Conservation (phyloP, 2,113 vertebrate genomes). For the Rhagologus leucostigma region DNA sequence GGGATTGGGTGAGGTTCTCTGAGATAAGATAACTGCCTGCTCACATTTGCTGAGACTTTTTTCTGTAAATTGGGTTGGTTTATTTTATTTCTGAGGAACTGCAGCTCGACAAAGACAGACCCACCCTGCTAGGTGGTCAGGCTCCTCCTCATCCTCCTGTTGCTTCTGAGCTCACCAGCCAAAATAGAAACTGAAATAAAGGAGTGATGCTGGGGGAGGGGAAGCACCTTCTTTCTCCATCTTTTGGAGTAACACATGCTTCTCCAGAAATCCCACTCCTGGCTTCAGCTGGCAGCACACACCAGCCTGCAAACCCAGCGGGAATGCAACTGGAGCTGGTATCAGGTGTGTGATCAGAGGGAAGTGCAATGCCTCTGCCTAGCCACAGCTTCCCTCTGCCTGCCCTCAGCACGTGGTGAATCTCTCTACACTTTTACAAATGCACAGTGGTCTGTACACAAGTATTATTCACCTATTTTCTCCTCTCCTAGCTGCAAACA, state of each 20-base stretch:
- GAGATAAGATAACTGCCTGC: neutral
- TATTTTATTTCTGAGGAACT: neutral
- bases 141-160: fast-evolving
- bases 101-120: neutral
- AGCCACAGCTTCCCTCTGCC: neutral
- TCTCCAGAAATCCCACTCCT: neutral
- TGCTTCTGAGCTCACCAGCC: neutral
- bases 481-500: neutral
- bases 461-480: neutral
- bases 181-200: neutral
- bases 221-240: neutral
- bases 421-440: neutral
- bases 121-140: fast-evolving
- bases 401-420: fast-evolving
- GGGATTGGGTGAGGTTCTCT: neutral
- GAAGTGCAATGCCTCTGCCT: fast-evolving
- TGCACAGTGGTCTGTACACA: fast-evolving
- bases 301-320: fast-evolving
- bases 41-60: neutral
- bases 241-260: fast-evolving
- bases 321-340: neutral
- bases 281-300: neutral
- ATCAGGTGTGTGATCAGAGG: neutral
- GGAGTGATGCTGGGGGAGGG: fast-evolving
- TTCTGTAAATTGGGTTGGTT: neutral